Conservation (phyloP, 2,888 invertebrate species). For the Diloba caeruleocephala region DNA sequence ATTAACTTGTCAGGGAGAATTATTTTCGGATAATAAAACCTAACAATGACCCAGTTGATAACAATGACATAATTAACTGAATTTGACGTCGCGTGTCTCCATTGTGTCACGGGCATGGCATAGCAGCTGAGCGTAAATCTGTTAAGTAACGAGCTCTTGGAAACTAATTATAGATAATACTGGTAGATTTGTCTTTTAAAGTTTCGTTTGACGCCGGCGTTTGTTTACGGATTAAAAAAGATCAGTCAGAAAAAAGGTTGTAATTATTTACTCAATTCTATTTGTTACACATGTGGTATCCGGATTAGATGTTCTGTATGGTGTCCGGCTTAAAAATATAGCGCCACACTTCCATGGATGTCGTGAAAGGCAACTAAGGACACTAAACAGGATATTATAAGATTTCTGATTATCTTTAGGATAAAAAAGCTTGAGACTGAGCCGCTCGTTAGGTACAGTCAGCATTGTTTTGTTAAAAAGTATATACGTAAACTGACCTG, state of each 20-base stretch:
- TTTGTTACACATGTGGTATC: no score
- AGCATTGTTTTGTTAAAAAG: no score
- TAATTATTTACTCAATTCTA: no score
- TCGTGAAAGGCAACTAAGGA: no score
- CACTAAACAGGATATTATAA: no score
- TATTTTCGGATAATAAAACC: constrained; percentile 46
- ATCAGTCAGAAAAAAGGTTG: background rate
- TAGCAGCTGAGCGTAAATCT: constrained; percentile 8
- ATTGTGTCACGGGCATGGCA: constrained; percentile 42
- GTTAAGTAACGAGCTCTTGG: constrained; percentile 25
- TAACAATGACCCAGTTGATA: constrained; percentile 51
- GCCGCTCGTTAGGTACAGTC: no score
- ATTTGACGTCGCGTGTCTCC: constrained; percentile 60
- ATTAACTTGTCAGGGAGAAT: constrained; percentile 51
- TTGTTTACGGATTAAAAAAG: constrained; percentile 7
- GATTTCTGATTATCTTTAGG: no score
- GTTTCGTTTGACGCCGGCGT: constrained; percentile 4
- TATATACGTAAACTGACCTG: no score
- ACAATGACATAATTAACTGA: constrained; percentile 56
- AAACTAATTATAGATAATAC: constrained; percentile 43
- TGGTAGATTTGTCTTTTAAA: constrained; percentile 27
- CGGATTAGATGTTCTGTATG: no score
- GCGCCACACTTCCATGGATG: no score
- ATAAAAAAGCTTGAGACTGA: no score
- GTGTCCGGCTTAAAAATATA: no score